Evolutionary conservation across 2,113 vertebrate species (phyloP).

Genomic region (Rostratula benghalensis): DNA sequence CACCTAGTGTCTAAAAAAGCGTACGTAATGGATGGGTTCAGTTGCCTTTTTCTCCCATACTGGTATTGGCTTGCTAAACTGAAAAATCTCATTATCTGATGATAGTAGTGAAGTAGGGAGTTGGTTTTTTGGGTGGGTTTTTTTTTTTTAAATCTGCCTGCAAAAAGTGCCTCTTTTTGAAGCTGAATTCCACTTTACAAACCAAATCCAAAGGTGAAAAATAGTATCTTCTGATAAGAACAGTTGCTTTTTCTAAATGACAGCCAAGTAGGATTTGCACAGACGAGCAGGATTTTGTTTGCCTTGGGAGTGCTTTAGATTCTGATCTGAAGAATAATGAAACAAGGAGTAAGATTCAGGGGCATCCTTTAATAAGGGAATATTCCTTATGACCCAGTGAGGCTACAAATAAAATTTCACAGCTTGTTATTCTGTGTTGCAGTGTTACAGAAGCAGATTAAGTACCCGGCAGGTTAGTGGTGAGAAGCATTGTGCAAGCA

Average conservation of each 20-base stretch:
- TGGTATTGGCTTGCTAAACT: slow-evolving; percentile 33
- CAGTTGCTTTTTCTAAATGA: neutral
- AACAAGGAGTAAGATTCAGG: neutral
- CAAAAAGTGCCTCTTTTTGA: neutral
- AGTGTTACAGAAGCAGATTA: neutral
- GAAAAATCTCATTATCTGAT: slow-evolving; percentile 40
- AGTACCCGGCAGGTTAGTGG: accelerated
- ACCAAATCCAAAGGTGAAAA: slow-evolving; percentile 21
- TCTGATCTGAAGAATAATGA: neutral
- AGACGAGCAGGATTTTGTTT: neutral
- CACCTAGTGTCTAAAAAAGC: neutral
- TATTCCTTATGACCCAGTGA: neutral
- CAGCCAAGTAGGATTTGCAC: neutral
- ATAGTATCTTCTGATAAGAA: neutral
- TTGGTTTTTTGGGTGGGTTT: too few relatives aligned
- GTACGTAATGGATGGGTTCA: neutral
- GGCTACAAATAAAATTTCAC: neutral
- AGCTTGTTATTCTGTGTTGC: neutral
- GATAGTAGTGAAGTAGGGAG: neutral
- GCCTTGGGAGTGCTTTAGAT: neutral
- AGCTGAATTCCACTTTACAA: neutral
- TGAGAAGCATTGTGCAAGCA: neutral
- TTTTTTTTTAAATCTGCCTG: neutral
- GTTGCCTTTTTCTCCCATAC: neutral
- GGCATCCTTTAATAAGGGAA: neutral